Evolutionary conservation across 2,888 invertebrate species (phyloP).

Genomic region (Chrysolina americana): DNA sequence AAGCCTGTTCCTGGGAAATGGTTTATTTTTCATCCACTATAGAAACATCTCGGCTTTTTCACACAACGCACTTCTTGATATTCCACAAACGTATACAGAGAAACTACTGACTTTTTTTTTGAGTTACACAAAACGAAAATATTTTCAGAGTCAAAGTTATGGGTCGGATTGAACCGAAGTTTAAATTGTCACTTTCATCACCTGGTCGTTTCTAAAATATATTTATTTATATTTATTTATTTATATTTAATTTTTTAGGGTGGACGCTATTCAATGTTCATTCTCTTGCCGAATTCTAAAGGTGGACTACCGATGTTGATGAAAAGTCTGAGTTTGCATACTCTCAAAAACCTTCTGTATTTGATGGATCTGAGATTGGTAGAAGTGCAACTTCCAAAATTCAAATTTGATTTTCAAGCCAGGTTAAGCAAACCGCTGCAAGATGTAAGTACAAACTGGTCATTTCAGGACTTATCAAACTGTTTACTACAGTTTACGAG

Average conservation of each 20-base stretch:
- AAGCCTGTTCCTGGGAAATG: too few relatives aligned
- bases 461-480: background rate
- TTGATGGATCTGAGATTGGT: constrained; percentile 75
- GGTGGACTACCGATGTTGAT: constrained; percentile 76
- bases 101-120: too few relatives aligned
- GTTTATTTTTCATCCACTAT: too few relatives aligned
- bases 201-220: too few relatives aligned
- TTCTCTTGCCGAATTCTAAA: constrained; percentile 78
- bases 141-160: too few relatives aligned
- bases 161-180: too few relatives aligned
- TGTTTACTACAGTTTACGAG: background rate
- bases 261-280: constrained; percentile 80
- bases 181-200: too few relatives aligned
- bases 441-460: constrained; percentile 70
- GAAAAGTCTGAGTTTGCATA: constrained; percentile 72
- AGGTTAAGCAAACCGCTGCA: constrained; percentile 75
- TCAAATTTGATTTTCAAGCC: constrained; percentile 80
- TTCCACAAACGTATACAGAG: too few relatives aligned
- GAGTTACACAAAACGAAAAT: too few relatives aligned
- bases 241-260: constrained; percentile 71
- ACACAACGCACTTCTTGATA: too few relatives aligned
- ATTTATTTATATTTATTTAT: too few relatives aligned
- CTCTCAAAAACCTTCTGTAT: constrained; percentile 74
- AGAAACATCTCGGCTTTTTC: too few relatives aligned
- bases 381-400: constrained; percentile 80